Evolutionary conservation across 2,113 vertebrate species (phyloP).

Genomic region (Lota lota): DNA sequence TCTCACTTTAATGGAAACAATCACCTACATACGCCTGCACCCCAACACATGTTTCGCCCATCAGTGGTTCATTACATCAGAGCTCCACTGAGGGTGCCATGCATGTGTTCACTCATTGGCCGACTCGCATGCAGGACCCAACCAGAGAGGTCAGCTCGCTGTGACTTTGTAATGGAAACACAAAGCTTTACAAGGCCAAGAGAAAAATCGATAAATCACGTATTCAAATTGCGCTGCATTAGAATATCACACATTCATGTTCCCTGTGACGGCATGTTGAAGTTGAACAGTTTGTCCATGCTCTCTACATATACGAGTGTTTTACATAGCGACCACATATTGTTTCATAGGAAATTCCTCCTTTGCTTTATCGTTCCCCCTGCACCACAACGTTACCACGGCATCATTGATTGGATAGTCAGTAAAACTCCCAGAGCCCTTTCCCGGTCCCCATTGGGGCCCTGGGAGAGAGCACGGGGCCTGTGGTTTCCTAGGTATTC

Average conservation of each 20-base stretch:
- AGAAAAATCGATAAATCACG: too few relatives aligned
- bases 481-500: constrained; percentile 61
- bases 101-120: too few relatives aligned
- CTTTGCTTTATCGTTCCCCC: not conserved
- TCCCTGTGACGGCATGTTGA: constrained; percentile 3
- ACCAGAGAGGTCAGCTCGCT: too few relatives aligned
- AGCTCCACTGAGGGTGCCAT: too few relatives aligned
- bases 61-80: too few relatives aligned
- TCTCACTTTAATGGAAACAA: too few relatives aligned
- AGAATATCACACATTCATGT: not conserved
- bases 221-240: too few relatives aligned
- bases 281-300: constrained; percentile 11
- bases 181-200: too few relatives aligned
- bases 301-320: not conserved
- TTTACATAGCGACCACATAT: constrained; percentile 24
- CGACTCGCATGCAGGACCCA: too few relatives aligned
- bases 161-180: too few relatives aligned
- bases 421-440: constrained; percentile 25
- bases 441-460: constrained; percentile 49
- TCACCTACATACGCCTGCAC: too few relatives aligned
- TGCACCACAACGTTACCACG: constrained; percentile 12
- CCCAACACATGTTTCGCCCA: too few relatives aligned
- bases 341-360: constrained; percentile 5
- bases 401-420: constrained; percentile 32
- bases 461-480: constrained; percentile 63